Conservation (phyloP, 2,888 invertebrate species). For the Uloborus plumipes region DNA sequence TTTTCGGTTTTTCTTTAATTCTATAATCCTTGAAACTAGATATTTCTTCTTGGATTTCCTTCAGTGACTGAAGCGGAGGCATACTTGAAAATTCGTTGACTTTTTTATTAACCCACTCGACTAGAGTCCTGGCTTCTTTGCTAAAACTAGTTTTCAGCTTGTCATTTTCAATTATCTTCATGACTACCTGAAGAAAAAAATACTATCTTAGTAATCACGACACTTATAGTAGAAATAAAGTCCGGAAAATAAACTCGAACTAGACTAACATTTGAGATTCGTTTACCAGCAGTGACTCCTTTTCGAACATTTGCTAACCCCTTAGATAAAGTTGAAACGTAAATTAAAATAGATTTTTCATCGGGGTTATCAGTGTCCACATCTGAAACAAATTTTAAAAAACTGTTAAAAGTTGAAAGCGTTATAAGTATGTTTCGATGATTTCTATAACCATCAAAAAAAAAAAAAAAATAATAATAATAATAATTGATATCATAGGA, state of each 20-base stretch:
- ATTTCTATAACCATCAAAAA: background rate
- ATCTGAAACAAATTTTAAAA: slow-evolving; percentile 74
- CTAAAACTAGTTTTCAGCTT: slow-evolving; percentile 91
- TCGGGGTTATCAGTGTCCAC: slow-evolving; percentile 98
- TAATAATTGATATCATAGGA: no score
- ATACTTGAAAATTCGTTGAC: slow-evolving; percentile 85
- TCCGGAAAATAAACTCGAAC: background rate
- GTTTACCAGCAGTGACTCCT: slow-evolving; percentile 97
- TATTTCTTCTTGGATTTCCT: slow-evolving; percentile 89
- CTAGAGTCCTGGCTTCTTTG: slow-evolving; percentile 83
- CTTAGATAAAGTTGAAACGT: slow-evolving; percentile 99
- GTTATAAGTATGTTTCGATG: background rate
- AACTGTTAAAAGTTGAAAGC: background rate
- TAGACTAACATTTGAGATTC: slow-evolving; percentile 86
- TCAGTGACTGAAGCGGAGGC: slow-evolving; percentile 91
- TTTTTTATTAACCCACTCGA: slow-evolving; percentile 94
- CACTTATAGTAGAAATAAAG: no score
- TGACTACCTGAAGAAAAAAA: slow-evolving; percentile 82
- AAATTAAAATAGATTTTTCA: slow-evolving; percentile 99
- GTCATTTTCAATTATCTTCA: slow-evolving; percentile 95
- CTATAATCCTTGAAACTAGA: slow-evolving; percentile 93
- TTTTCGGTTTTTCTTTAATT: slow-evolving; percentile 97
- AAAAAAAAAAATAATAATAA: no score
- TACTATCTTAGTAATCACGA: background rate
- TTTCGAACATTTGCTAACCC: slow-evolving; percentile 99